Conservation (phyloP, 2,797 vertebrate species). For the Tokudaia tokunoshimensis region DNA sequence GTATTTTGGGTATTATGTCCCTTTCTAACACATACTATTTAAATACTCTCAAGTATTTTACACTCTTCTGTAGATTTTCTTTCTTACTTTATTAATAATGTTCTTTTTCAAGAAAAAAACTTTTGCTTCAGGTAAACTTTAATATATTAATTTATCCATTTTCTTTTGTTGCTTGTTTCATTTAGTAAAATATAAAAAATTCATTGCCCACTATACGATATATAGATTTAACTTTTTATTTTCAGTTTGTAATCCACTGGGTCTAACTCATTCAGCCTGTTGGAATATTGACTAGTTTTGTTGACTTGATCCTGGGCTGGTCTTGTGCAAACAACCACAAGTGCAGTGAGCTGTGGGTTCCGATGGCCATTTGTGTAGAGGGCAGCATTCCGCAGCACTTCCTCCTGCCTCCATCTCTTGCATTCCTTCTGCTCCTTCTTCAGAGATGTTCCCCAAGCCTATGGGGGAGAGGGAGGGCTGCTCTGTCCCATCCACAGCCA, state of each 20-base stretch:
- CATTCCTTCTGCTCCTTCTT: background rate
- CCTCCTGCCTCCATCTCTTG: background rate
- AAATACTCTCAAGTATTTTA: background rate
- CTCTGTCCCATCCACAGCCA: no score
- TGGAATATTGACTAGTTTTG: background rate
- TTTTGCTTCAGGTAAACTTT: conserved; percentile 9
- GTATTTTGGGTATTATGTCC: background rate
- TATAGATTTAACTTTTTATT: background rate
- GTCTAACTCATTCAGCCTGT: background rate
- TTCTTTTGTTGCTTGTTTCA: background rate
- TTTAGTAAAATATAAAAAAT: background rate
- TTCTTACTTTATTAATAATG: background rate
- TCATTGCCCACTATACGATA: background rate
- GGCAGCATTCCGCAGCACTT: background rate
- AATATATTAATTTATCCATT: background rate
- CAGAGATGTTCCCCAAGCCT: background rate
- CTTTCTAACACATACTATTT: background rate
- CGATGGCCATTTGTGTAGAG: background rate
- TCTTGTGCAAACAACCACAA: background rate
- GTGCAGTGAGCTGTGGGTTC: background rate
- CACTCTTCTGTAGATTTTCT: background rate
- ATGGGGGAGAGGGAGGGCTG: background rate
- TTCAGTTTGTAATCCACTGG: background rate
- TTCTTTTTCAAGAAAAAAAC: background rate
- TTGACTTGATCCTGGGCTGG: background rate